phyloP scores from a whole-genome alignment of 2,113 vertebrate species.

The Saimiri boliviensis region DNA sequence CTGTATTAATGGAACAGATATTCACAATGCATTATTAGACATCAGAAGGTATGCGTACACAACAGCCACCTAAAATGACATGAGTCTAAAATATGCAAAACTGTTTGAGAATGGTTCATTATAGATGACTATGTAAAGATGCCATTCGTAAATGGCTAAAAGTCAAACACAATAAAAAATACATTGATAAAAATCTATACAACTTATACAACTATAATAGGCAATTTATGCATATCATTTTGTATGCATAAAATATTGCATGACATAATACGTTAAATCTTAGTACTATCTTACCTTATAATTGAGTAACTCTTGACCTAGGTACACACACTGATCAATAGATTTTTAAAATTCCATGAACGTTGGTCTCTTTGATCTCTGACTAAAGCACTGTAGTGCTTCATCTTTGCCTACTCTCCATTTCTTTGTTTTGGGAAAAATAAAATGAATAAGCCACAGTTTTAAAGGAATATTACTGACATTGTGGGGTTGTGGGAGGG shows the following conservation, averaged over 20 bases:
- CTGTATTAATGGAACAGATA: neutral
- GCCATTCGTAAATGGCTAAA: neutral
- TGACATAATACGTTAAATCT: neutral
- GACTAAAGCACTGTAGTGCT: neutral
- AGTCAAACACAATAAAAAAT: neutral
- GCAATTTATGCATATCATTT: neutral
- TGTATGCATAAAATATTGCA: neutral
- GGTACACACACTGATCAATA: neutral
- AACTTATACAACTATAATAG: neutral
- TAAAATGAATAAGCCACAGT: neutral
- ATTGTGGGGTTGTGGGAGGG: accelerated
- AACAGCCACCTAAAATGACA: neutral
- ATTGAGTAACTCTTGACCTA: neutral
- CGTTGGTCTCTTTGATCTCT: neutral
- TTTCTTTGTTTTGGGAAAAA: neutral
- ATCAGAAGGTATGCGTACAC: neutral
- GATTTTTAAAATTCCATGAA: neutral
- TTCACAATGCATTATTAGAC: neutral
- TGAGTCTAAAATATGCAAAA: neutral
- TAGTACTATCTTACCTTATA: neutral
- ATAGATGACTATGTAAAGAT: neutral
- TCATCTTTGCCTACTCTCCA: neutral
- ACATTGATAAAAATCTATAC: neutral
- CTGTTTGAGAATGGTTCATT: neutral
- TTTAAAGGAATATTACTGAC: neutral